These are phyloP conservation scores for Glareola pratincola DNA, from an alignment of 2,113 vertebrate species.

Conservation along the genomic window DNA sequence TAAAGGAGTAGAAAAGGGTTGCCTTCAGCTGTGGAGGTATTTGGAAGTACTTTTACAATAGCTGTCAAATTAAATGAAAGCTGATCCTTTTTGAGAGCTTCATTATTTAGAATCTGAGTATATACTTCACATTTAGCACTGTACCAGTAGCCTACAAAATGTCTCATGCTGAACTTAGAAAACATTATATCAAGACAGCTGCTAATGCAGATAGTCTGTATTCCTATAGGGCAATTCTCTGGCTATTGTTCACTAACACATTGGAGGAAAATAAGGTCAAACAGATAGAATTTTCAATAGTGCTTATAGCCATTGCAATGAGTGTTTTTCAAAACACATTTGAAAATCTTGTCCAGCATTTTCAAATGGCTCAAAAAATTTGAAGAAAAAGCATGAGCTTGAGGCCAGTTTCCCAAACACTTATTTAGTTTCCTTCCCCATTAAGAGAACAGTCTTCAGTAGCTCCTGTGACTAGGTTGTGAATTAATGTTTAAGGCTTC, in stretches of 20 bases:
- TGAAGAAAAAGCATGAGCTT: not conserved
- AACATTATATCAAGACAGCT: not conserved
- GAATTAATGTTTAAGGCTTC: not conserved
- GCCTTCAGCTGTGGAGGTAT: not conserved
- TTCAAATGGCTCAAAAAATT: not conserved
- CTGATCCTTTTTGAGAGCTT: not conserved
- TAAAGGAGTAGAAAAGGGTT: not conserved
- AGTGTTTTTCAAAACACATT: not conserved
- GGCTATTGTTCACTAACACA: not conserved
- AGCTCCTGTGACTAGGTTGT: not conserved
- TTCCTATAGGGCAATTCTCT: not conserved
- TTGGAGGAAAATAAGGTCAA: not conserved
- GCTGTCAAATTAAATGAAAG: not conserved
- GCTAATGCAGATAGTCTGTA: not conserved
- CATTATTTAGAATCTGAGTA: not conserved
- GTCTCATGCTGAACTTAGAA: not conserved
- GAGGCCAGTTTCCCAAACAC: accelerated
- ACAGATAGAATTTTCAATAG: not conserved
- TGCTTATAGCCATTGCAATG: not conserved
- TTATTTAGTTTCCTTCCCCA: not conserved
- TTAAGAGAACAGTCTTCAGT: not conserved
- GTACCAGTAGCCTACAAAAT: not conserved
- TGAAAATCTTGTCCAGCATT: not conserved
- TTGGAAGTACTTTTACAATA: not conserved
- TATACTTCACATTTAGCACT: not conserved